Conservation (phyloP, 2,797 vertebrate genomes). For the Anableps anableps region DNA sequence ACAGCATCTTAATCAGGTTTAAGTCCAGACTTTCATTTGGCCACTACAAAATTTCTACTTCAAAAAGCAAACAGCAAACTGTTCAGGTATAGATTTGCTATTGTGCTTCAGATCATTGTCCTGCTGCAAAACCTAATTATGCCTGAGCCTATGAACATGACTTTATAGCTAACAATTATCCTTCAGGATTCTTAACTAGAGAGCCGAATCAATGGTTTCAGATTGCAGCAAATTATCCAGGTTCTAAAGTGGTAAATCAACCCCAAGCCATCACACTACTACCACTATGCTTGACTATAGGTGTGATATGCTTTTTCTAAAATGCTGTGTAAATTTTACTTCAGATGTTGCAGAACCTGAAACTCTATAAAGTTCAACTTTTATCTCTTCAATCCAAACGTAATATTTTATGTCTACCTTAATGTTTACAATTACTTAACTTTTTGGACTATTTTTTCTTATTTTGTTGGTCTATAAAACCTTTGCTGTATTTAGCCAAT, state of each 20-base stretch:
- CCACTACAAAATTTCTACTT: not conserved
- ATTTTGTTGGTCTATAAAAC: too few relatives aligned
- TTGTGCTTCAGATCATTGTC: not conserved
- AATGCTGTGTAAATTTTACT: not conserved
- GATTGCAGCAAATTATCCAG: not conserved
- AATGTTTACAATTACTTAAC: too few relatives aligned
- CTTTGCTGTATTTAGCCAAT: too few relatives aligned
- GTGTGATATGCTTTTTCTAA: too few relatives aligned
- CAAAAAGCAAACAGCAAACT: too few relatives aligned
- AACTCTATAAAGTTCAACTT: not conserved
- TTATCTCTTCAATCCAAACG: too few relatives aligned
- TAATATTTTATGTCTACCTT: too few relatives aligned
- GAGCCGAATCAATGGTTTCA: not conserved
- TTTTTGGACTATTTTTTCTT: too few relatives aligned
- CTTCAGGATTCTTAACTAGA: not conserved
- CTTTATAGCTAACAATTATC: not conserved
- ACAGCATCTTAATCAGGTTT: not conserved
- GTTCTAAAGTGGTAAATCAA: not conserved
- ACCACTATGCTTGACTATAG: not conserved
- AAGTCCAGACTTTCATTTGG: not conserved
- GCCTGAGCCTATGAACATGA: not conserved
- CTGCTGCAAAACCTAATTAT: not conserved
- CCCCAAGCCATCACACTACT: not conserved
- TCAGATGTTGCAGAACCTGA: not conserved
- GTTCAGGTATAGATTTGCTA: not conserved